phyloP scores from a whole-genome alignment of 2,113 vertebrate genomes.

The Irena cyanogastra region DNA sequence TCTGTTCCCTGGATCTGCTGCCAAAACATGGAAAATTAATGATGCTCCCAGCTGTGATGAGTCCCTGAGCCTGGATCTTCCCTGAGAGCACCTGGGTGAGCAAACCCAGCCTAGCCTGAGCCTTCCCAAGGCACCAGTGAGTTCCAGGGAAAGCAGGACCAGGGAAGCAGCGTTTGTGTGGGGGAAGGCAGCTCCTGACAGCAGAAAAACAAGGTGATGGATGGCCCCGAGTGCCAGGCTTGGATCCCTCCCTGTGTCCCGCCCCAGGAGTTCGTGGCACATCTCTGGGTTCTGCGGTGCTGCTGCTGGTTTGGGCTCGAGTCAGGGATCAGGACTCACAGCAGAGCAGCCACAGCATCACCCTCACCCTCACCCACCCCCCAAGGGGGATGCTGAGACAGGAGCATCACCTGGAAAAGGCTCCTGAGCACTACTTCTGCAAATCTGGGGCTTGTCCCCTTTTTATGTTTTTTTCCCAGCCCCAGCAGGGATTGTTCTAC shows the following conservation, averaged over 20 bases:
- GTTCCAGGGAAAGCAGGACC: not conserved
- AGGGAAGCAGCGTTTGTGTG: rapidly evolving
- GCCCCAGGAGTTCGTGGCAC: rapidly evolving
- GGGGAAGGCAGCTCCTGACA: not conserved
- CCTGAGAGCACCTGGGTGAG: rapidly evolving
- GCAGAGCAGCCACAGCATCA: rapidly evolving
- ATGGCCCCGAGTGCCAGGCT: not conserved
- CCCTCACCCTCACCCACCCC: not conserved
- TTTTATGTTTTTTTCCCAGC: not conserved
- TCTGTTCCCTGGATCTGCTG: not conserved
- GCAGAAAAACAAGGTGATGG: constrained; percentile 1
- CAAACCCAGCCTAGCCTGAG: not conserved
- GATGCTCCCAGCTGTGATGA: rapidly evolving
- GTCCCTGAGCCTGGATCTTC: not conserved
- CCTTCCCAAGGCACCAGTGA: not conserved
- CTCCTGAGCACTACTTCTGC: not conserved
- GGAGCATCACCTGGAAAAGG: not conserved
- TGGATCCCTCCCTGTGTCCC: rapidly evolving
- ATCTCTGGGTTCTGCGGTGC: not conserved
- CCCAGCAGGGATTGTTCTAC: not conserved
- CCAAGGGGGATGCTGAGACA: not conserved
- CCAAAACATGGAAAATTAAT: not conserved
- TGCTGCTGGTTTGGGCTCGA: not conserved
- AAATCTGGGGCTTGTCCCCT: too few species aligned
- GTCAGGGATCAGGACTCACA: rapidly evolving